Evolutionary conservation across 2,888 invertebrate genomes (phyloP).

Genomic region (Mimumesa dahlbomi): DNA sequence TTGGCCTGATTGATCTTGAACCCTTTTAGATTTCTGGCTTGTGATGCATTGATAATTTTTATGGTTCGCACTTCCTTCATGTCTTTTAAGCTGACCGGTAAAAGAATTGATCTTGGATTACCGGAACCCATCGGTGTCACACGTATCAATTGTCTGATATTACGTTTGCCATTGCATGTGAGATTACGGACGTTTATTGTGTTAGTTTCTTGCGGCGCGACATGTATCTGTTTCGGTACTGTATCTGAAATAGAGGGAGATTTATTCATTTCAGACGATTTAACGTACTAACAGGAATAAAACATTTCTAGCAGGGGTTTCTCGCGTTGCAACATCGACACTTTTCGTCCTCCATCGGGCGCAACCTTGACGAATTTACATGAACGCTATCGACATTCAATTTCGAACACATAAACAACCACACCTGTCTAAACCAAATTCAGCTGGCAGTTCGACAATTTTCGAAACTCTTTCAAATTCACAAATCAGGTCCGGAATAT

Average conservation of each 20-base stretch:
- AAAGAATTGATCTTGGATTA: slow-evolving; percentile 84
- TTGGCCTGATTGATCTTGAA: slow-evolving; percentile 75
- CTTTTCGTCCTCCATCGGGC: too few species aligned
- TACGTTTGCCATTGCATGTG: slow-evolving; percentile 69
- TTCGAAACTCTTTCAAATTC: too few species aligned
- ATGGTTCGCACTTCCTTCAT: slow-evolving; percentile 88
- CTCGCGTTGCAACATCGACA: too few species aligned
- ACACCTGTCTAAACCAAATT: slow-evolving; percentile 14
- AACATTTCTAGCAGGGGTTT: too few species aligned
- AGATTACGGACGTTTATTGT: slow-evolving; percentile 70
- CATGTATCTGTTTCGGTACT: slow-evolving; percentile 52
- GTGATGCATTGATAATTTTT: slow-evolving; percentile 86
- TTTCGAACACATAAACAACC: neutral
- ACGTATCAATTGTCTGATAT: slow-evolving; percentile 75
- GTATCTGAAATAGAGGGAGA: slow-evolving; percentile 54
- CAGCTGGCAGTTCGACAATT: neutral
- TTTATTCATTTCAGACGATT: neutral
- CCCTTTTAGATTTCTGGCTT: slow-evolving; percentile 73
- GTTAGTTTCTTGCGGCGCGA: slow-evolving; percentile 61
- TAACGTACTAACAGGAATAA: neutral
- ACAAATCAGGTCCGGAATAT: too few species aligned
- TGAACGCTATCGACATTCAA: neutral
- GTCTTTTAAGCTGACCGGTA: slow-evolving; percentile 86
- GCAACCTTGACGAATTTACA: neutral
- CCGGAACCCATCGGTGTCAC: slow-evolving; percentile 78